Base-by-base conservation (phyloP, 2,797 vertebrate genomes). In the Acrossocheilus wenchowensis region DNA sequence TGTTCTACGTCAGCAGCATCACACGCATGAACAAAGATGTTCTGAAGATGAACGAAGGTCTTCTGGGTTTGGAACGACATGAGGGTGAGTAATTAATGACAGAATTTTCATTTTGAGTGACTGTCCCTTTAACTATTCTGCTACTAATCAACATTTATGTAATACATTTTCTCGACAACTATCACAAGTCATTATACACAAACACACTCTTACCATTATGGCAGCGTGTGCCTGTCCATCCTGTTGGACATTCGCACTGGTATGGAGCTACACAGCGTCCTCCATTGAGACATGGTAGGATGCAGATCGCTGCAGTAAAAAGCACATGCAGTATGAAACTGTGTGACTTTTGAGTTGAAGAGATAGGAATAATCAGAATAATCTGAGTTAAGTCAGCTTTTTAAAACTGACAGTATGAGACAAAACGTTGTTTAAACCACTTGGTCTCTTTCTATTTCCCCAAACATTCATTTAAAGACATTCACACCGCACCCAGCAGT, bases 221-320 rank as follows among this genome's bases (percentile, higher is more conserved):
- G 92, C 98, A 99, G 85, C 98, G 97, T 0, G 96, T 96, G 77
- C 98, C 98, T 5, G 94, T 97, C 98, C 98, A 99, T 52, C 98
- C 98, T 0, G 87, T 2, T 23, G 96, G 95, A 92, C 98, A 99
- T 86, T 97, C 95, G 86, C 98, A 99, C 87, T 96, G 95, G 90
- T 99, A 99, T 23, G 98, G 98, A 4, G 97, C 97, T 88, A 97
- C 93, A 19, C 98, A 99, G 43, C 93, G 97, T 34, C 98, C 98
- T 26, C 98, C 97, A 0, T 99, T 99, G 91, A 99, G 94, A 90
- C 98, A 99, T 0, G 98, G 98, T 88, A 99, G 94, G 91, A 99
- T 98, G 93, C 98, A 99, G 92, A 99, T 99, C 0, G 98, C 98
- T 99, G 86, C 60, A n/a, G 23, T 48, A 64, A 10, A 39, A 26